Percentiles rank a stretch among this genome's conserved stretches.
Evolutionary conservation across 2,797 vertebrate genomes (phyloP).

Genomic region (Craterocephalus amniculus): DNA sequence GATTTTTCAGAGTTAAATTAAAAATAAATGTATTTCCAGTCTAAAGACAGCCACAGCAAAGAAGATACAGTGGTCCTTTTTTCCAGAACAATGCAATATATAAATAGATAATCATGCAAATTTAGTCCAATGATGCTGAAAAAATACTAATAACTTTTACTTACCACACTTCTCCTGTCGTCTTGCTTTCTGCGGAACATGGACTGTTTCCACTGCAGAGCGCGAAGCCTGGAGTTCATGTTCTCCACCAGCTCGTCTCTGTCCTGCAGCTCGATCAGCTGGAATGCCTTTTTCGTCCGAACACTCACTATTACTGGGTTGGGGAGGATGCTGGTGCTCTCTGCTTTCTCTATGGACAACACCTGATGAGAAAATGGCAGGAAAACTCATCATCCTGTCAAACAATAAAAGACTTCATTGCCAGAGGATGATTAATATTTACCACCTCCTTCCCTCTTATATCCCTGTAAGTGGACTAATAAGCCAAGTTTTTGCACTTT

Average conservation of each 20-base stretch:
- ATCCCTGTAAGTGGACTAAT: too few relatives aligned
- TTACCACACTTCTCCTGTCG: conserved; percentile 68
- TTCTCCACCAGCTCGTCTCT: conserved; percentile 87
- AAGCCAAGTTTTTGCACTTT: too few relatives aligned
- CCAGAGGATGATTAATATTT: too few relatives aligned
- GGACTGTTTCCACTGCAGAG: conserved; percentile 81
- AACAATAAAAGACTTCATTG: not conserved
- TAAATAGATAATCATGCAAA: too few relatives aligned
- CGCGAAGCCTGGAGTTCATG: conserved; percentile 81
- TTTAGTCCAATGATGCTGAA: too few relatives aligned
- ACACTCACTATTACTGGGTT: conserved; percentile 93
- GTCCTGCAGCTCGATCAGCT: conserved; percentile 92
- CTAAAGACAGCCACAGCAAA: not conserved
- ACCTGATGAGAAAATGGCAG: conserved; percentile 78
- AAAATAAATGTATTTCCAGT: too few relatives aligned
- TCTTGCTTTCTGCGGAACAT: conserved; percentile 67
- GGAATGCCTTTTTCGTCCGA: conserved; percentile 92
- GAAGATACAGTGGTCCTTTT: not conserved
- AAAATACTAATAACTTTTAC: not conserved
- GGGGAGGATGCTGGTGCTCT: conserved; percentile 90
- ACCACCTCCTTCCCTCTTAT: too few relatives aligned
- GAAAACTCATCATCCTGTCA: not conserved
- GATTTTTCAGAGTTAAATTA: too few relatives aligned
- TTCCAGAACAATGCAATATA: too few relatives aligned
- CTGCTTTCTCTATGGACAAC: conserved; percentile 92